phyloP scores from a whole-genome alignment of 2,888 invertebrate genomes.

The Teleiodes luculella region DNA sequence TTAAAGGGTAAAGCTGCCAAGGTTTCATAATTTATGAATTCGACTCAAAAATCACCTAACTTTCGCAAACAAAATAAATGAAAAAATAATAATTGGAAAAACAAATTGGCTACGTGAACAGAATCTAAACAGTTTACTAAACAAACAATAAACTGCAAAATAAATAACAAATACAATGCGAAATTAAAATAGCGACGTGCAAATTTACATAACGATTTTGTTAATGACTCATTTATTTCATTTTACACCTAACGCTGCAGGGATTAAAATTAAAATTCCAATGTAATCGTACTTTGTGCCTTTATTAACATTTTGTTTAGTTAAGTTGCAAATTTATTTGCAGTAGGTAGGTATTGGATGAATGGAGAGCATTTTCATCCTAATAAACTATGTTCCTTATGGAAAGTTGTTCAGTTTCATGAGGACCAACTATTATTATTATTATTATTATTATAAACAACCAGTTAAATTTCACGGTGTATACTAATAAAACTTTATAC shows the following conservation, averaged over 20 bases:
- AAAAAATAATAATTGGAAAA: background rate
- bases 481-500: too few relatives aligned
- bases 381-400: too few relatives aligned
- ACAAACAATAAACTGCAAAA: constrained; percentile 2
- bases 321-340: background rate
- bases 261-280: background rate
- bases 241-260: background rate
- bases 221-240: constrained; percentile 1
- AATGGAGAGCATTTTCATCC: too few relatives aligned
- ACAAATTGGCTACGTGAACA: constrained; percentile 4
- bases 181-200: constrained; percentile 3
- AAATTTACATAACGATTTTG: constrained; percentile 3
- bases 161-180: constrained; percentile 6
- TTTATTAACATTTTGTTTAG: constrained; percentile 8
- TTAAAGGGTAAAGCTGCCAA: too few relatives aligned
- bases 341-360: background rate
- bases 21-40: too few relatives aligned
- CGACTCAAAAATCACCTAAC: too few relatives aligned
- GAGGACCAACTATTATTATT: too few relatives aligned
- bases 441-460: too few relatives aligned
- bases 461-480: too few relatives aligned
- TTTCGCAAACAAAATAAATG: too few relatives aligned
- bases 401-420: too few relatives aligned
- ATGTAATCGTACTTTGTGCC: background rate
- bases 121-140: constrained; percentile 2